These are phyloP conservation scores for Dicerorhinus sumatrensis DNA, from an alignment of 2,113 vertebrate genomes.

Conservation along the genomic window DNA sequence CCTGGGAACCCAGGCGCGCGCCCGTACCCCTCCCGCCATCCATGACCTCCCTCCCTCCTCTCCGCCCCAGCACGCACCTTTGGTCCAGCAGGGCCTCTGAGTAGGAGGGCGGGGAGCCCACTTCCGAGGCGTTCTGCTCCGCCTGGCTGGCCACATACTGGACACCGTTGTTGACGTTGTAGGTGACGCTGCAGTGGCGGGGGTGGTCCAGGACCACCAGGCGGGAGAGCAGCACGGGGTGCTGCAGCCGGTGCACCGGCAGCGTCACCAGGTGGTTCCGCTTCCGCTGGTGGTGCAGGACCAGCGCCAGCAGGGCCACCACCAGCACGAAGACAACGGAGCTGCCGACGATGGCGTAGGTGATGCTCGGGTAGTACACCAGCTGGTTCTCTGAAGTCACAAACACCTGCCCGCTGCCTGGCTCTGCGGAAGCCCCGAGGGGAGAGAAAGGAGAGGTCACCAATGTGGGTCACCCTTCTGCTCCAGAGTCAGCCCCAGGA, in stretches of 20 bases:
- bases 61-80: slow-evolving; percentile 87
- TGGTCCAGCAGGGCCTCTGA: slow-evolving; percentile 95
- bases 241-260: slow-evolving; percentile 93
- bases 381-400: slow-evolving; percentile 95
- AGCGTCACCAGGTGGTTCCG: slow-evolving; percentile 95
- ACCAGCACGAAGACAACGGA: slow-evolving; percentile 96
- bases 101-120: slow-evolving; percentile 96
- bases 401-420: slow-evolving; percentile 93
- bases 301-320: slow-evolving; percentile 95
- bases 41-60: accelerated
- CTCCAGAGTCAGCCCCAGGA: not conserved
- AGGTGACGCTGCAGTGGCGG: slow-evolving; percentile 90
- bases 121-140: slow-evolving; percentile 87
- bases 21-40: accelerated
- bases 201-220: slow-evolving; percentile 96
- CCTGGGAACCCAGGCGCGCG: accelerated
- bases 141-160: slow-evolving; percentile 93
- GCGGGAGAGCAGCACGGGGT: slow-evolving; percentile 95
- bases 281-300: slow-evolving; percentile 97
- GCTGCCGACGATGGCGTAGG: slow-evolving; percentile 97
- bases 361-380: slow-evolving; percentile 97
- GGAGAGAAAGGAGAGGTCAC: slow-evolving; percentile 29
- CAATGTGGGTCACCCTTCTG: accelerated
- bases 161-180: slow-evolving; percentile 92
- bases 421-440: slow-evolving; percentile 86